Conservation (phyloP, 2,113 vertebrate genomes). For the Opisthocomus hoazin region DNA sequence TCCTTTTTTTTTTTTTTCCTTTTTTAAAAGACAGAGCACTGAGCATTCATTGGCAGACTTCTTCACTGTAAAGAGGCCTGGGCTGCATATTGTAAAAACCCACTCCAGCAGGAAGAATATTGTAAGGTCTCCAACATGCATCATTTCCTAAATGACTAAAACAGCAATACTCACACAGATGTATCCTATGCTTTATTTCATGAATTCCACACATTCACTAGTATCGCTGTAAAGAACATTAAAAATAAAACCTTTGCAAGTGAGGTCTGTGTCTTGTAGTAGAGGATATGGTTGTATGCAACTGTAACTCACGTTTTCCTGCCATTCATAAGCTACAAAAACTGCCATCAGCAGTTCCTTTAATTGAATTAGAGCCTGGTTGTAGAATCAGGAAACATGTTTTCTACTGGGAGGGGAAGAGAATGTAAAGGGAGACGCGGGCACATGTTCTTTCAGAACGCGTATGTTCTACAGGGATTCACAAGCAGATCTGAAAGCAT, state of each 20-base stretch:
- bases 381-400: not conserved
- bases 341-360: constrained; percentile 5
- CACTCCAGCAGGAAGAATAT: not conserved
- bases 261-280: not conserved
- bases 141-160: constrained; percentile 24
- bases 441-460: not conserved
- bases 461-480: rapidly evolving
- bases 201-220: not conserved
- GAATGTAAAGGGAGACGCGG: not conserved
- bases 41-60: not conserved
- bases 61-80: not conserved
- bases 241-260: not conserved
- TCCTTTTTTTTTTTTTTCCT: not conserved
- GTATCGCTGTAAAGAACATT: not conserved
- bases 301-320: constrained; percentile 12
- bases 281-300: not conserved
- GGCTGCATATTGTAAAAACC: not conserved
- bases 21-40: not conserved
- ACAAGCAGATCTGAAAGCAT: not conserved
- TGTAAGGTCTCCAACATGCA: not conserved
- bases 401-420: not conserved
- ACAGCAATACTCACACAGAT: not conserved
- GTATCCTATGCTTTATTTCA: not conserved
- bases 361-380: not conserved
- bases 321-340: not conserved